These are phyloP conservation scores for Pheosia gnoma DNA, from an alignment of 2,888 invertebrate species.

Conservation along the genomic window DNA sequence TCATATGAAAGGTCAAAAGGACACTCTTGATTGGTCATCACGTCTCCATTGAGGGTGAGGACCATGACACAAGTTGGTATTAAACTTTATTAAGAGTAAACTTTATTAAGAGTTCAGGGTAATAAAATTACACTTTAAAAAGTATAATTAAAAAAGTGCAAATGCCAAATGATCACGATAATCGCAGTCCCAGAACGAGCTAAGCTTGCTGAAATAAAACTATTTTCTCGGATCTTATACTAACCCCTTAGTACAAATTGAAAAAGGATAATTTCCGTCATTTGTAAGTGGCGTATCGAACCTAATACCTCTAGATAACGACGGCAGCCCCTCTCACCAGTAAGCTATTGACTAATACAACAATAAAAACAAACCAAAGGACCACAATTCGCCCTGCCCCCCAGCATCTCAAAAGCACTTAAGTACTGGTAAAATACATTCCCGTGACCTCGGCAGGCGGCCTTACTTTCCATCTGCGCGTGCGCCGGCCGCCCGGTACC, in stretches of 20 bases:
- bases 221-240: no score
- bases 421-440: constrained; percentile 16
- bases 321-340: no score
- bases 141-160: no score
- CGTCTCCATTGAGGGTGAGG: background rate
- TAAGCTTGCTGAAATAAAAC: no score
- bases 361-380: no score
- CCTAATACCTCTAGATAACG: no score
- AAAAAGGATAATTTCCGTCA: no score
- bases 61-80: background rate
- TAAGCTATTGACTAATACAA: no score
- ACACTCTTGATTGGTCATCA: background rate
- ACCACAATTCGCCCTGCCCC: background rate
- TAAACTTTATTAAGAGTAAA: background rate
- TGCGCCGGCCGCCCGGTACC: constrained; percentile 8
- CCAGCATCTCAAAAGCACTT: background rate
- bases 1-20: background rate
- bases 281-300: no score
- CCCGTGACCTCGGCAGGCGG: constrained; percentile 30
- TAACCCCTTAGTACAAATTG: no score
- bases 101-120: background rate
- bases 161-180: no score
- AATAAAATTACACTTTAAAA: background rate
- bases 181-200: no score
- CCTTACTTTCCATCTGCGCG: constrained; percentile 36